Evolutionary conservation across 2,888 invertebrate genomes (phyloP).

Genomic region (Chelonus formosanus): DNA sequence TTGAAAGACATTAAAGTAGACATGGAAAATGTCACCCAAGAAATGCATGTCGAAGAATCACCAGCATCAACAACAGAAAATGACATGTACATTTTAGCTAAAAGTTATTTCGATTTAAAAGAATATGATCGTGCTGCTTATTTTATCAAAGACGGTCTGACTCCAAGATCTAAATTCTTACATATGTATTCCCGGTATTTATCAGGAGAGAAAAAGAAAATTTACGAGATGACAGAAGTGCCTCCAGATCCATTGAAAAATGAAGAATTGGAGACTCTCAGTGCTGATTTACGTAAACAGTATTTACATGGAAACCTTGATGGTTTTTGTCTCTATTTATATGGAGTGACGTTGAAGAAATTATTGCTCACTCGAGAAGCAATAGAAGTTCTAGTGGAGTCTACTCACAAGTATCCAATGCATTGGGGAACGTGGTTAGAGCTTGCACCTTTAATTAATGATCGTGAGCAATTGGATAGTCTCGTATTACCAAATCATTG

Average conservation of each 20-base stretch:
- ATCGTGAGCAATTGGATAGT: slow-evolving; percentile 77
- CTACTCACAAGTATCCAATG: slow-evolving; percentile 81
- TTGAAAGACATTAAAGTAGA: slow-evolving; percentile 73
- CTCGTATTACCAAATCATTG: slow-evolving; percentile 84
- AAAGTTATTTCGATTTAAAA: slow-evolving; percentile 87
- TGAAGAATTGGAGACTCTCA: slow-evolving; percentile 67
- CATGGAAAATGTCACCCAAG: slow-evolving; percentile 66
- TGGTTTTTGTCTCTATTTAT: slow-evolving; percentile 87
- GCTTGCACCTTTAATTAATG: slow-evolving; percentile 83
- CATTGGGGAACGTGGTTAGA: slow-evolving; percentile 97
- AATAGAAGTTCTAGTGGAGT: slow-evolving; percentile 79
- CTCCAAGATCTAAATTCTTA: slow-evolving; percentile 81
- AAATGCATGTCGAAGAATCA: too few relatives aligned
- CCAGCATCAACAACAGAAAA: slow-evolving; percentile 70
- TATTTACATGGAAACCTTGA: slow-evolving; percentile 75
- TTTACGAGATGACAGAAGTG: slow-evolving; percentile 83
- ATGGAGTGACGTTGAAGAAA: slow-evolving; percentile 90
- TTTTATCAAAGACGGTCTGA: slow-evolving; percentile 77
- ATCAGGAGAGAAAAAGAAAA: slow-evolving; percentile 88
- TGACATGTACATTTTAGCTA: slow-evolving; percentile 80
- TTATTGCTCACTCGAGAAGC: slow-evolving; percentile 83
- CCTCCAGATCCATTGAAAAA: slow-evolving; percentile 70
- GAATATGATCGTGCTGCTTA: slow-evolving; percentile 90
- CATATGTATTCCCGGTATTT: slow-evolving; percentile 87
- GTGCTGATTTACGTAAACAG: slow-evolving; percentile 69